Evolutionary conservation across 2,797 vertebrate species (phyloP).

Genomic region (Sebastes itinus): DNA sequence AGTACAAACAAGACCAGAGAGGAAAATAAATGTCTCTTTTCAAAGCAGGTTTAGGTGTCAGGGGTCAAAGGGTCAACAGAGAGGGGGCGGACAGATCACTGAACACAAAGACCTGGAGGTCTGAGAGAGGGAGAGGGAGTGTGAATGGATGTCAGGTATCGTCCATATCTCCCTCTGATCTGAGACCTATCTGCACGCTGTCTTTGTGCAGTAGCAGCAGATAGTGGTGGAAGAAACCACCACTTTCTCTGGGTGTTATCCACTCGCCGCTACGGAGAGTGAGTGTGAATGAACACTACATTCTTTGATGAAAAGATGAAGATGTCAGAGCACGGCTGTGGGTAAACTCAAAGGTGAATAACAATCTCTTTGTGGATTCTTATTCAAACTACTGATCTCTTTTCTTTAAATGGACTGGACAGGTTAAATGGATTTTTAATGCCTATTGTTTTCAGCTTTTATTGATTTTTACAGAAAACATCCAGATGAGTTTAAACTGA

Average conservation of each 20-base stretch:
- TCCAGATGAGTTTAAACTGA: background rate
- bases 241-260: constrained; percentile 35
- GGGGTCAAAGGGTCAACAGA: background rate
- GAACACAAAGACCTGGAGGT: background rate
- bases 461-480: background rate
- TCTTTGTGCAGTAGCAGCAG: constrained; percentile 15
- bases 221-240: background rate
- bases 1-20: background rate
- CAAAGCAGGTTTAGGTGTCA: background rate
- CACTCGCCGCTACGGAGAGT: background rate
- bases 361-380: background rate
- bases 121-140: background rate
- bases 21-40: background rate
- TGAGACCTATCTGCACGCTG: background rate
- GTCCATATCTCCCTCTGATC: background rate
- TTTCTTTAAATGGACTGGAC: background rate
- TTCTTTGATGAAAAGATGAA: constrained; percentile 40
- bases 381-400: background rate
- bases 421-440: background rate
- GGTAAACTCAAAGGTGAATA: background rate
- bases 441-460: background rate
- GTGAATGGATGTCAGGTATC: background rate
- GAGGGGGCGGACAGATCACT: background rate
- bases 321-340: background rate
- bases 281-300: constrained; percentile 36